These are phyloP conservation scores for Erinaceus europaeus DNA, from an alignment of 2,113 vertebrate species.

Conservation along the genomic window DNA sequence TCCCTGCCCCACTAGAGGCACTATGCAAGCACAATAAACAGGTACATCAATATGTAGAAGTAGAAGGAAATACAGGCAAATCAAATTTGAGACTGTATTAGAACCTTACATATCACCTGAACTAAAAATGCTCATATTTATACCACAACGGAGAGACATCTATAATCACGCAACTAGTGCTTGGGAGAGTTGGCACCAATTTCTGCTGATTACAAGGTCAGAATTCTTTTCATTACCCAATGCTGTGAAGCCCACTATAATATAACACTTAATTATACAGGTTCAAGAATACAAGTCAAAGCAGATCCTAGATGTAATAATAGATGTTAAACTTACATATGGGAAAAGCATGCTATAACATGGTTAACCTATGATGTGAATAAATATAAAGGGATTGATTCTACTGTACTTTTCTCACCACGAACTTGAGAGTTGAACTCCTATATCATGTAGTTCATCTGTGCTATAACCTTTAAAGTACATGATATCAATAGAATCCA, in stretches of 20 bases:
- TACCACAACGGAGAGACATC: slow-evolving; percentile 11
- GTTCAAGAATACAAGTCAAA: slow-evolving; percentile 71
- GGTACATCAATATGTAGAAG: not conserved
- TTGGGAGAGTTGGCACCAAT: slow-evolving; percentile 56
- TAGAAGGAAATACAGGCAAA: slow-evolving; percentile 5
- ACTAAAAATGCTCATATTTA: not conserved
- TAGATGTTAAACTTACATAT: slow-evolving; percentile 67
- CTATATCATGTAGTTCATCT: not conserved
- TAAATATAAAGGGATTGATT: slow-evolving; percentile 59
- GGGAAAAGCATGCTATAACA: slow-evolving; percentile 66
- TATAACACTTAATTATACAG: slow-evolving; percentile 75
- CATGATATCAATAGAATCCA: slow-evolving; percentile 22
- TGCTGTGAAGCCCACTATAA: slow-evolving; percentile 75
- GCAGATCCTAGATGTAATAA: slow-evolving; percentile 72
- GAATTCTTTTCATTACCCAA: slow-evolving; percentile 71
- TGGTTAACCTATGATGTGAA: slow-evolving; percentile 63
- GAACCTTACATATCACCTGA: not conserved
- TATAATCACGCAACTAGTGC: slow-evolving; percentile 39
- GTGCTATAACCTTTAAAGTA: slow-evolving; percentile 9
- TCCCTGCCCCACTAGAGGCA: not conserved
- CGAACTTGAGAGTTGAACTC: not conserved
- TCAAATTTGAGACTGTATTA: not conserved
- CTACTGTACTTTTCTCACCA: slow-evolving; percentile 54
- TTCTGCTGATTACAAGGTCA: slow-evolving; percentile 67
- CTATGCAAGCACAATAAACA: not conserved